Evolutionary conservation across 2,888 invertebrate genomes (phyloP).

Genomic region (Eristalis tenax): DNA sequence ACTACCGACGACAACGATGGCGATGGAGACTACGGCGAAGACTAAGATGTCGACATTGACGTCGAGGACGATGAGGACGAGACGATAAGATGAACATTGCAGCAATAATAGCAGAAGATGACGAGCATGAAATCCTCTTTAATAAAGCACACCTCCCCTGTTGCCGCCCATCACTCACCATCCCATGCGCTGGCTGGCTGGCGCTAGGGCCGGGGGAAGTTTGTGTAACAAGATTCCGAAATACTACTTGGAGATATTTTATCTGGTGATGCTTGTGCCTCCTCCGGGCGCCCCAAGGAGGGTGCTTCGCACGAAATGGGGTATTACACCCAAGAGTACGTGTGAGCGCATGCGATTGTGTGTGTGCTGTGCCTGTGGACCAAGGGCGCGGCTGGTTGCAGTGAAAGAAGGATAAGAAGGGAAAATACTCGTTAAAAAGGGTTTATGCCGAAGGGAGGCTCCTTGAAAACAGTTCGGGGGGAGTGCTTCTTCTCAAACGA

Average conservation of each 20-base stretch:
- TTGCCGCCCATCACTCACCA: background rate
- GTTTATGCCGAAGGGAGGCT: constrained; percentile 24
- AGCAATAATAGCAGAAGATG: constrained; percentile 61
- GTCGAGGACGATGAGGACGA: constrained; percentile 15
- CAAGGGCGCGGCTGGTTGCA: background rate
- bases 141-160: constrained; percentile 43
- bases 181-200: background rate
- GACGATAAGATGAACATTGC: constrained; percentile 34
- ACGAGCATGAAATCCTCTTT: constrained; percentile 65
- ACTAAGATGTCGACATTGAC: background rate
- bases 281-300: constrained; percentile 12
- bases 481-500: constrained; percentile 58
- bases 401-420: constrained; percentile 38
- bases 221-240: constrained; percentile 60
- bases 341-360: background rate
- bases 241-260: constrained; percentile 57
- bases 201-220: constrained; percentile 33
- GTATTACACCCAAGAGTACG: background rate
- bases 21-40: background rate
- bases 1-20: background rate
- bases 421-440: constrained; percentile 68
- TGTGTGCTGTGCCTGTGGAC: too few relatives aligned
- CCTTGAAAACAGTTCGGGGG: background rate
- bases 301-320: constrained; percentile 40
- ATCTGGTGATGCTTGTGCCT: constrained; percentile 47